Base-by-base conservation (phyloP, 2,797 vertebrate species). In the Lagocephalus sceleratus region DNA sequence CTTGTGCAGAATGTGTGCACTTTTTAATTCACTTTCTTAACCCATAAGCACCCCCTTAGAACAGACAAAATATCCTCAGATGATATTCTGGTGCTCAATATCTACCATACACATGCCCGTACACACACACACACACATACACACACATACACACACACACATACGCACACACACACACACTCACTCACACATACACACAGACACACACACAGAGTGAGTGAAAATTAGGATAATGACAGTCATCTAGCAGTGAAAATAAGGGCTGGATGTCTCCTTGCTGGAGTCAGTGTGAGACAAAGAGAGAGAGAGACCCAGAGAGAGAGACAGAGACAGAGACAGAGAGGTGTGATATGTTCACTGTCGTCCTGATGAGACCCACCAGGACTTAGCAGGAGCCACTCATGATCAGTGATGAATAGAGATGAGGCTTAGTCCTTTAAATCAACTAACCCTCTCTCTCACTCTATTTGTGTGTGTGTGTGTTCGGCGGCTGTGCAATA, bases 331-430 rank as follows among this genome's bases (percentile, higher is more conserved):
- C 77, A 83, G 70, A 78, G 68, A 74, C 42, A 48, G 19, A 67
- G 48, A 71, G 66, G 17, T 23, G 52, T 81, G 72, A 82, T 73
- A 79, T 72, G 74, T 75, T 71, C 65, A 68, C 66, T 73, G 74
- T 84, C 79, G 84, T 45, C 29, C 61, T 71, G 82, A 86, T 85
- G 67, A 81, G 79, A 78, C 60, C 75, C 79, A 52, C 63, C 59
- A 59, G 58, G 69, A 68, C 60, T 60, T 75, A 60, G 72, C 66
- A 68, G 51, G 51, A 51, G 49, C 63, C 14, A 38, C 68, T 65
- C 75, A 68, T 71, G 58, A 49, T 51, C 1, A 2, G 45, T 70
- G 76, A 83, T 80, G 74, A 77, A 81, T 67, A 59, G 57, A 63
- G 46, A 47, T 35, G 53, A 53, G 59, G n/a, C 50, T 72, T 47